Evolutionary conservation across 2,113 vertebrate species (phyloP).

Genomic region (Salvelinus sp.): DNA sequence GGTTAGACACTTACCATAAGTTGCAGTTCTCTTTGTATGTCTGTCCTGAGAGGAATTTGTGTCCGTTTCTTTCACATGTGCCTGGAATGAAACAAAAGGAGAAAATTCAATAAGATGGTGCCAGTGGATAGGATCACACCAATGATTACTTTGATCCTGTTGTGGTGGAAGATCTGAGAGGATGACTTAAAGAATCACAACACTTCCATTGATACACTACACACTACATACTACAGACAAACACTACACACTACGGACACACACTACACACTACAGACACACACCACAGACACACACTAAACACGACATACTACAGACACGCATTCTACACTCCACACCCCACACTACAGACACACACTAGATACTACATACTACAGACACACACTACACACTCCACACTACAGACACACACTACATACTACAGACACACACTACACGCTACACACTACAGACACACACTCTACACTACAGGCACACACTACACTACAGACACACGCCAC

Average conservation of each 20-base stretch:
- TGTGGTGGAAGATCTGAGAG: constrained; percentile 19
- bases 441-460: no score
- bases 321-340: neutral
- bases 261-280: no score
- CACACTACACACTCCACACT: neutral
- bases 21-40: constrained; percentile 96
- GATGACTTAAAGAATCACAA: neutral
- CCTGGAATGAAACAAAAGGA: constrained; percentile 60
- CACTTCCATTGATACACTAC: neutral
- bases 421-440: no score
- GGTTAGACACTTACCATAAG: constrained; percentile 81
- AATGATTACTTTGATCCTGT: neutral
- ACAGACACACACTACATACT: neutral
- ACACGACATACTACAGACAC: neutral
- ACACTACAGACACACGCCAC: no score
- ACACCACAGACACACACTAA: neutral
- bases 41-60: constrained; percentile 79
- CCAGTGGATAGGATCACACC: neutral
- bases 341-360: no score
- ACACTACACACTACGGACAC: neutral
- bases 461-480: no score
- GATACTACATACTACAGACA: neutral
- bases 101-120: constrained; percentile 13
- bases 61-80: constrained; percentile 80
- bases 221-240: neutral